Base-by-base conservation (phyloP, 2,888 invertebrate genomes). In the Ennomos erosarius region DNA sequence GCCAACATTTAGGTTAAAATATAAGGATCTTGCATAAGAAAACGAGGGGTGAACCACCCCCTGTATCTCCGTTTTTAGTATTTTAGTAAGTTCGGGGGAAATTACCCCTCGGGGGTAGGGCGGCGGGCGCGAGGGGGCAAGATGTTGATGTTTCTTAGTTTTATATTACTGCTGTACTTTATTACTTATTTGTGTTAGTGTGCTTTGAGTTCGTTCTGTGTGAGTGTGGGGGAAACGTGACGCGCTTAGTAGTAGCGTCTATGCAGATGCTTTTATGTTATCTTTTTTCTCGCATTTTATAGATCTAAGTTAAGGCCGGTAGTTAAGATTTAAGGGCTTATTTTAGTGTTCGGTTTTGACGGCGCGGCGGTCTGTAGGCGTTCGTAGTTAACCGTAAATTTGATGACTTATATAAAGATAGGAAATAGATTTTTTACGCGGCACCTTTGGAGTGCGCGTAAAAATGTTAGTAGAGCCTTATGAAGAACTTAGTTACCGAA, bases 121-220 rank as follows among this genome's bases (percentile, higher is more conserved):
- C 70, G 73, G 60, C 65, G 70, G 73, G 74, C 65, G 52, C 59
- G 62, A 75, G 80, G 78, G 75, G 81, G 82, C 77, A 88, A 92
- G 92, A 92, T 91, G 92, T 91, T 92, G 91, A 92, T 92, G 91
- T 91, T 92, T 90, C 91, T 91, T 92, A 92, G 92, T 92, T 92
- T 92, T 92, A 92, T 92, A 92, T 92, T 91, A 91, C 91, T 84
- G 82, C 79, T 78, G 88, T 91, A 90, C 90, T 91, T 91, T 90
- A 92, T 92, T 88, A 87, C 88, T 88, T 91, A 90, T 90, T 90
- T 90, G 87, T 84, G 89, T 87, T 85, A 84, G 87, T 88, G 86
- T 78, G 83, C 54, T 39, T 70, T 66, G 70, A 76, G 73, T 67
- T 78, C 67, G 64, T 67, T 82, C 71, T 76, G 84, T 82, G 78